Base-by-base conservation (phyloP, 2,113 vertebrate species). In the Edolisoma coerulescens region DNA sequence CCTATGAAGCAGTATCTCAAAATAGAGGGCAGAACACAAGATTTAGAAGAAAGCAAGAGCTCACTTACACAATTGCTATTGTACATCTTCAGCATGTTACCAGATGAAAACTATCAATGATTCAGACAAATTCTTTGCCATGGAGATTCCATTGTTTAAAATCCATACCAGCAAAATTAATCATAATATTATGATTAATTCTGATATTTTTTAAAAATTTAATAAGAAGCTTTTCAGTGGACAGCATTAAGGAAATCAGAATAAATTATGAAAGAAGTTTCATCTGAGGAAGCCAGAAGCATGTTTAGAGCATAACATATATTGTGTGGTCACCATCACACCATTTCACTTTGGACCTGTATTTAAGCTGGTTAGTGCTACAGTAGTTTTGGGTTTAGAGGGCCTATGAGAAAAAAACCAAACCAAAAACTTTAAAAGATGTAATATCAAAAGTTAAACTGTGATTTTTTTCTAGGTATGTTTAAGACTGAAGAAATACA, bases 401-500 rank as follows among this genome's bases (percentile, higher is more conserved):
- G 69, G 49, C 13, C 53, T 79, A 39, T 41, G 86, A 93, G 69
- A 45, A 47, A 54, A 54, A 37, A 9, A 22, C 10, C 59, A 63
- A 42, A 30, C 18, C 18, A 22, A 28, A 85, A 80, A 68, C 37
- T 83, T 92, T 28, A 42, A 50, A 96, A 85, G 60, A 78, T 90
- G 84, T 35, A 69, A 83, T 80, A 60, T 35, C 42, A 93, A 87
- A 97, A 96, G 67, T 97, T 96, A 96, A 95, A 91, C 81, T 95
- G 87, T 92, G 84, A 91, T 76, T 91, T 65, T 59, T 78, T 32
- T 14, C 85, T 96, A 91, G 93, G 73, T 79, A 57, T 78, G 76
- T 93, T 97, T 97, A 90, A 98, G 97, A 96, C 82, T 91, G 93
- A 90, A 90, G 75, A 93, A 95, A 95, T 96, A 87, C 90, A 93